These are phyloP conservation scores for Phytoseiulus persimilis DNA, from an alignment of 2,888 invertebrate genomes.

Conservation along the genomic window DNA sequence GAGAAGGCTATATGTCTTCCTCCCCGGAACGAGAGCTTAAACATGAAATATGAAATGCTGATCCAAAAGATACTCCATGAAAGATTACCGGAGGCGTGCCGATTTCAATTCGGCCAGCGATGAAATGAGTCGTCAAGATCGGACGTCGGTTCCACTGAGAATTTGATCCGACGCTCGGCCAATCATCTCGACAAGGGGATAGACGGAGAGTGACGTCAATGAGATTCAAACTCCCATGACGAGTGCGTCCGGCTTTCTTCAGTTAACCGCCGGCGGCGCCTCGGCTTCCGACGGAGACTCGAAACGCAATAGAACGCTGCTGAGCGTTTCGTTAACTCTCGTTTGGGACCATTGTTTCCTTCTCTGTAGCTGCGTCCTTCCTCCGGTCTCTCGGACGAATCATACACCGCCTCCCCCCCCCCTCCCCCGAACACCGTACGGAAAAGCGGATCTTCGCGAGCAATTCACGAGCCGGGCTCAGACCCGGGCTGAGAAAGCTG, in stretches of 20 bases:
- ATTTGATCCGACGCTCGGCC: neutral
- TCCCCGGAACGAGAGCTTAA: no score
- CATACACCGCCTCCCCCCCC: no score
- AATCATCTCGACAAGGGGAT: neutral
- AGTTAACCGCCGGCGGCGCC: neutral
- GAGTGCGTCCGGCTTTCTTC: neutral
- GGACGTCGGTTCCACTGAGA: neutral
- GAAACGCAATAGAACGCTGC: no score
- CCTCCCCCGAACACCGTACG: neutral
- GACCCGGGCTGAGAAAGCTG: no score
- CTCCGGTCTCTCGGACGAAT: no score
- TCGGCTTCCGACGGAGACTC: neutral
- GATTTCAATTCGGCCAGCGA: neutral
- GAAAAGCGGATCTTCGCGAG: neutral
- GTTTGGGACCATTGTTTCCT: no score
- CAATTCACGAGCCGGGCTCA: neutral
- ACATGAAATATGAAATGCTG: no score
- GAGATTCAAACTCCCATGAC: neutral
- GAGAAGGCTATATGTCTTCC: no score
- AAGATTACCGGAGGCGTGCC: neutral
- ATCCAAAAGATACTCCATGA: neutral
- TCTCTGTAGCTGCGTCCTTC: no score
- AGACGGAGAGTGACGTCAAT: neutral
- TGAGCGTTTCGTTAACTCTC: no score
- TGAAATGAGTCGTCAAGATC: neutral